Percentiles rank a stretch among this genome's conserved stretches.
phyloP scores from a whole-genome alignment of 1,140 invertebrate genomes.

The Dendrolimus kikuchii region DNA sequence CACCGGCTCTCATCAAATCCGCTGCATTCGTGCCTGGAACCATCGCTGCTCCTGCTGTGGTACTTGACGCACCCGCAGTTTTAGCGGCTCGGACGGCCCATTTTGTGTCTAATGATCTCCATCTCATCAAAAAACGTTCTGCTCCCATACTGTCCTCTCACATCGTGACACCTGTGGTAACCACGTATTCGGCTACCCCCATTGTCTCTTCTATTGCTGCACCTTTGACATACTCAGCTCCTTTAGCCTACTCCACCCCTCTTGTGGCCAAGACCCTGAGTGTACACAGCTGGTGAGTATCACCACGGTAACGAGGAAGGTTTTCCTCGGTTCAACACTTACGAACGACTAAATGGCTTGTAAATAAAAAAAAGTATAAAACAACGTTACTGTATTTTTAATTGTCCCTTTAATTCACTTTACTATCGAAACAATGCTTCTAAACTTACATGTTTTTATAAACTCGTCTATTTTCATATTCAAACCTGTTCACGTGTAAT shows the following conservation, averaged over 20 bases:
- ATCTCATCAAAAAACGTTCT: conserved; percentile 50
- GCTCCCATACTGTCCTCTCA: conserved; percentile 22
- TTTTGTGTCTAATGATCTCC: conserved; percentile 48
- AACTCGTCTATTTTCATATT: too few relatives aligned
- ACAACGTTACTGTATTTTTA: conserved; percentile 3
- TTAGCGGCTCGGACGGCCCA: conserved; percentile 65
- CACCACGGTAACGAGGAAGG: conserved; percentile 31
- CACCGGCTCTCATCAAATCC: conserved; percentile 21
- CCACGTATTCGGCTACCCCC: conserved; percentile 33
- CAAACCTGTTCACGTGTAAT: too few relatives aligned
- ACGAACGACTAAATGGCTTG: conserved; percentile 31
- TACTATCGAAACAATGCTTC: background rate
- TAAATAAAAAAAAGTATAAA: conserved; percentile 34
- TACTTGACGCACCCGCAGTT: conserved; percentile 59
- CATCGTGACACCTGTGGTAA: conserved; percentile 27
- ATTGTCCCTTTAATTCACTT: background rate
- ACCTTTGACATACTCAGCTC: conserved; percentile 32
- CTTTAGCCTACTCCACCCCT: conserved; percentile 34
- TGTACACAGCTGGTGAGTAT: conserved; percentile 38
- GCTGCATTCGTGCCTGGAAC: conserved; percentile 27
- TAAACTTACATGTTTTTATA: too few relatives aligned
- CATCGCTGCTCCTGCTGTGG: conserved; percentile 30
- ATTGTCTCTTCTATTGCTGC: conserved; percentile 28
- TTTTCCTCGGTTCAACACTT: conserved; percentile 35
- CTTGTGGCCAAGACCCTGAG: conserved; percentile 33